Evolutionary conservation across 2,797 vertebrate species (phyloP), one percentile per base, ranked within the genome.

Genomic region (Apodemus agrarius): DNA sequence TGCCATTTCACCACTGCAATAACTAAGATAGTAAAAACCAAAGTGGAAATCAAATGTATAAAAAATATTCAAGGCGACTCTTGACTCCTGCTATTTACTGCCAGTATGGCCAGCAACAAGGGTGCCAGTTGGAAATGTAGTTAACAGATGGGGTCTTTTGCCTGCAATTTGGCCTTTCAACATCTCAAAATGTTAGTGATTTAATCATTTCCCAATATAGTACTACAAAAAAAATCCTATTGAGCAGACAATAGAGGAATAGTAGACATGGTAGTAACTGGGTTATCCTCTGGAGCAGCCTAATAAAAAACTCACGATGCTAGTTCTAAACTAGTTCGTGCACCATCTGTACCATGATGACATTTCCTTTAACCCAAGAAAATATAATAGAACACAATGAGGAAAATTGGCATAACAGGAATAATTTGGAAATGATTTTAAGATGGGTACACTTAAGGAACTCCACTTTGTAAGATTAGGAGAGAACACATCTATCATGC

Each of bases 311-410:
- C 24, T n/a, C 7, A 57, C 4, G 57, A 29, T 43, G 12, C 46
- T 75, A 61, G 24, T 83, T 93, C 63, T 93, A 61, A 95, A 49
- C 12, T 87, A 31, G 83, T 88, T n/a, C 17, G 65, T 75, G 57
- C 14, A 72, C 49, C 49, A 29, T 29, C 11, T 93, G 19, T 80
- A 63, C 80, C 17, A 89, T 67, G 43, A 61, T 69, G 26, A 21
- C 21, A 49, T 37, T 84, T 74, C 26, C 40, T 40, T n/a, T 13
- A 26, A 69, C 24, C 80, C 3, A 61, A 69, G 16, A 83, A 84
- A 91, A 1, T 63, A 54, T 31, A 67, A 24, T 40, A 88, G 46
- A 29, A 81, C n/a, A 43, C 6, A 14, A 29, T 8, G 14, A 92
- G 19, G 75, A 67, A 74, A 43, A 61, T 3, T n/a, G 54, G 9